Conservation (phyloP, 2,797 vertebrate genomes). For the Chelidonichthys spinosus region DNA sequence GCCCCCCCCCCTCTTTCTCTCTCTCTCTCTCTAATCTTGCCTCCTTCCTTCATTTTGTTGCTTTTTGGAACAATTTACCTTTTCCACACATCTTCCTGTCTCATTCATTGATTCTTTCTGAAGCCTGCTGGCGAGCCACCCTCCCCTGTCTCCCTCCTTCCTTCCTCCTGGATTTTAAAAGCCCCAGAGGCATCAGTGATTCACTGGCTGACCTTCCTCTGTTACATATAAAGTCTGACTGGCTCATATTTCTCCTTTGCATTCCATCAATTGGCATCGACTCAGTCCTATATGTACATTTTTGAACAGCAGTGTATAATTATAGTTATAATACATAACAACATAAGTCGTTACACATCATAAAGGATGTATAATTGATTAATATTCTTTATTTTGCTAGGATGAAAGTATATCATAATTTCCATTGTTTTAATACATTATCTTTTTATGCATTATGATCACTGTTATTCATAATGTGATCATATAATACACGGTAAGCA, state of each 20-base stretch:
- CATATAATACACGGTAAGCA: neutral
- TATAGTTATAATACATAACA: neutral
- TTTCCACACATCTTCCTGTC: slow-evolving; percentile 37
- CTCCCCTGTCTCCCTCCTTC: slow-evolving; percentile 26
- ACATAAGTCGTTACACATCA: neutral
- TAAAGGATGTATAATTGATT: neutral
- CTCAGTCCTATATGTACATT: neutral
- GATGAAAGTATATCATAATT: neutral
- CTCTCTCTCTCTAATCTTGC: neutral
- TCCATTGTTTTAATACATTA: neutral
- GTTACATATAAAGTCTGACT: slow-evolving; percentile 24
- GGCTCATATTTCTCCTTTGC: slow-evolving; percentile 28
- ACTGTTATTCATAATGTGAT: neutral
- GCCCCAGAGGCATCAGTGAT: slow-evolving; percentile 37
- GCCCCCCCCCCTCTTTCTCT: neutral
- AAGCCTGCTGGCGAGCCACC: slow-evolving; percentile 42
- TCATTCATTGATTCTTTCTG: slow-evolving; percentile 53
- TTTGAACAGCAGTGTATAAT: neutral
- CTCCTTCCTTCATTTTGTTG: slow-evolving; percentile 36
- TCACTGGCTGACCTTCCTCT: slow-evolving; percentile 50
- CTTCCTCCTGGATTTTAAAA: slow-evolving; percentile 28
- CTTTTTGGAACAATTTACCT: slow-evolving; percentile 54
- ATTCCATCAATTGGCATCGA: slow-evolving; percentile 15
- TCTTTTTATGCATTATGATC: neutral
- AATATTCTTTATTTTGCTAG: neutral